Evolutionary conservation across 2,113 vertebrate genomes (phyloP).

Genomic region (Nibea albiflora): DNA sequence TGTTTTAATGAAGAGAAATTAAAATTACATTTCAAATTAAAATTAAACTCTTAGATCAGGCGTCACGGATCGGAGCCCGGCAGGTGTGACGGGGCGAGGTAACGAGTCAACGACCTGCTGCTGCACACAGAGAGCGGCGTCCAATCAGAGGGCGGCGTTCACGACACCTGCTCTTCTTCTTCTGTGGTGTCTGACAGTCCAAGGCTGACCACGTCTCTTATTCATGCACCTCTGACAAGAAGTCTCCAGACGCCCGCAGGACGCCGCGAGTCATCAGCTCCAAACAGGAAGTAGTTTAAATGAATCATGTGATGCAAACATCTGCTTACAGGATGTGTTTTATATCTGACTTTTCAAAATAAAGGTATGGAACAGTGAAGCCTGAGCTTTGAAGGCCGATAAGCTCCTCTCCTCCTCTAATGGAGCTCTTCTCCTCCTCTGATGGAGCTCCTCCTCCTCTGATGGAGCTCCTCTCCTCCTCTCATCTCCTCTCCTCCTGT

Average conservation of each 20-base stretch:
- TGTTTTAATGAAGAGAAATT: no score
- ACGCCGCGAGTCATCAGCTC: not conserved
- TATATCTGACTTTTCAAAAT: no score
- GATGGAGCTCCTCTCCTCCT: no score
- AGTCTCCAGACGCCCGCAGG: slow-evolving; percentile 57
- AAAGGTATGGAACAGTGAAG: no score
- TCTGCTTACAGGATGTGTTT: no score
- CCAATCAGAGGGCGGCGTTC: not conserved
- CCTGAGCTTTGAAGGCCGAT: no score
- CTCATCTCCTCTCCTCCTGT: no score
- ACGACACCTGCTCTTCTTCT: not conserved
- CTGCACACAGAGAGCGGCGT: not conserved
- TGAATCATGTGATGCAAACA: no score
- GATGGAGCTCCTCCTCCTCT: no score
- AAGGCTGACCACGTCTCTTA: slow-evolving; percentile 58
- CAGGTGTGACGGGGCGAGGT: slow-evolving; percentile 14
- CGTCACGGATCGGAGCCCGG: not conserved
- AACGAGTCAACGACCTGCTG: slow-evolving; percentile 13
- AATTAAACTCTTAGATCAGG: not conserved
- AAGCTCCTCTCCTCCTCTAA: no score
- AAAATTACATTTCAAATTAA: not conserved
- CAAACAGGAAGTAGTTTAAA: not conserved
- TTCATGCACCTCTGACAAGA: slow-evolving; percentile 72
- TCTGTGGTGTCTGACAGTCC: slow-evolving; percentile 39
- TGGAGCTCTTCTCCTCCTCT: no score